phyloP scores from a whole-genome alignment of 2,888 invertebrate species.

The Tenodera sinensis region DNA sequence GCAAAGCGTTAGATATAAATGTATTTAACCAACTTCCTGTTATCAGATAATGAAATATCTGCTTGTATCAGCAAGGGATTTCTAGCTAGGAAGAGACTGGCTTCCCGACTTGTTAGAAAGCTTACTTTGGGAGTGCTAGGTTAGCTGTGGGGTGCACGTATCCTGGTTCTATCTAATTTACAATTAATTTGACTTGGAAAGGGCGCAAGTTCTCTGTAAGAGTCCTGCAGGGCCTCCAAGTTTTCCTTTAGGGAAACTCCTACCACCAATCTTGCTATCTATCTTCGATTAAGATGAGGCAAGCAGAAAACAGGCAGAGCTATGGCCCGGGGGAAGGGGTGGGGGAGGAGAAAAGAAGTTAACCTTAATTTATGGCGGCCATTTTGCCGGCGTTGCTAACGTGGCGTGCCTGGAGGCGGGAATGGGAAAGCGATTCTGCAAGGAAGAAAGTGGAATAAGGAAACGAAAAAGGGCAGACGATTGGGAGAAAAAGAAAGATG shows the following conservation, averaged over 20 bases:
- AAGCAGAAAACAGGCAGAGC: slow-evolving; percentile 21
- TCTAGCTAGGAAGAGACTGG: too few relatives aligned
- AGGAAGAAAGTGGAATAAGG: background rate
- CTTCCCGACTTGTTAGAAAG: too few relatives aligned
- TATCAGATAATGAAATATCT: too few relatives aligned
- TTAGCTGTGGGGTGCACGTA: background rate
- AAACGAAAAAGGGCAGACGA: background rate
- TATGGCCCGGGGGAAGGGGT: slow-evolving; percentile 8
- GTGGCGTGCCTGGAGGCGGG: slow-evolving; percentile 14
- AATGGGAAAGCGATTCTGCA: slow-evolving; percentile 26
- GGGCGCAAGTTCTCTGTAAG: background rate
- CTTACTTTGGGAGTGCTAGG: too few relatives aligned
- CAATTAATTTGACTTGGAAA: slow-evolving; percentile 13
- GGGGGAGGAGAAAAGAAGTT: slow-evolving; percentile 23
- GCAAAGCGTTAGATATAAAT: too few relatives aligned
- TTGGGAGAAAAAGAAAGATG: background rate
- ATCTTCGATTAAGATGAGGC: slow-evolving; percentile 25
- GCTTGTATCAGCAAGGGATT: too few relatives aligned
- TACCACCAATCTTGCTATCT: slow-evolving; percentile 18
- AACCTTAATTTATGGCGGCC: slow-evolving; percentile 27
- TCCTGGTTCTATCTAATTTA: background rate
- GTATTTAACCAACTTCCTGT: too few relatives aligned
- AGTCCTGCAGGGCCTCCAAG: background rate
- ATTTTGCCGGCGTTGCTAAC: slow-evolving; percentile 24
- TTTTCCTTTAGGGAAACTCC: background rate